Evolutionary conservation across 2,797 vertebrate species (phyloP), one percentile per base, ranked within the genome.

Genomic region (Malurus leucopterus): DNA sequence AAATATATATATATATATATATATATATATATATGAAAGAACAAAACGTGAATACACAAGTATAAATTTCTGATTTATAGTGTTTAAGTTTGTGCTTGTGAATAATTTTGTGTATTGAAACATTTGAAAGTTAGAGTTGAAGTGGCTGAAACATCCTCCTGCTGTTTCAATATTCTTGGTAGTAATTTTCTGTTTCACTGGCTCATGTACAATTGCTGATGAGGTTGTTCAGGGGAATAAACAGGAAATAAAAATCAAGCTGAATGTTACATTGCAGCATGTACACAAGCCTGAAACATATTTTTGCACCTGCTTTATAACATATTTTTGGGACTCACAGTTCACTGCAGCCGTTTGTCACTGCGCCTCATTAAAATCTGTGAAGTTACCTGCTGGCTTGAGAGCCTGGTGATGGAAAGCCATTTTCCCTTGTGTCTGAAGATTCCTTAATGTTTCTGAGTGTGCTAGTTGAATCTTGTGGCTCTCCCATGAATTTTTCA

Each of bases 231-330:
- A 38, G 47, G 34, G 36, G 22, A 86, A 71, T 68, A 79, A 93
- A 50, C 8, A 76, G 74, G 82, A 78, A 89, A 71, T 46, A 90
- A 82, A 86, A 81, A 51, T 54, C 0, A 0, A 47, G 22, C 22
- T 68, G 43, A 73, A 51, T 5, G 5, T 70, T 63, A 36, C 2
- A 1, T 62, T 88, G 47, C 2, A 4, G 47, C 4, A 8, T 27
- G 57, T 81, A 61, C 17, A 13, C 29, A 55, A 84, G 57, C 46
- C 75, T 75, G 70, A 80, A 84, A 88, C n/a, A 49, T 53, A 53
- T 49, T 90, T 92, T 89, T 88, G 46, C 34, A 67, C 53, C 76
- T 88, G 55, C 63, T 71, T 90, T 86, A 67, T 90, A 88, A 57
- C 29, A 13, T 80, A 49, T 63, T 86, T 84, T 81, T 59, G 41